phyloP scores from a whole-genome alignment of 2,113 vertebrate species.

The Plestiodon gilberti region DNA sequence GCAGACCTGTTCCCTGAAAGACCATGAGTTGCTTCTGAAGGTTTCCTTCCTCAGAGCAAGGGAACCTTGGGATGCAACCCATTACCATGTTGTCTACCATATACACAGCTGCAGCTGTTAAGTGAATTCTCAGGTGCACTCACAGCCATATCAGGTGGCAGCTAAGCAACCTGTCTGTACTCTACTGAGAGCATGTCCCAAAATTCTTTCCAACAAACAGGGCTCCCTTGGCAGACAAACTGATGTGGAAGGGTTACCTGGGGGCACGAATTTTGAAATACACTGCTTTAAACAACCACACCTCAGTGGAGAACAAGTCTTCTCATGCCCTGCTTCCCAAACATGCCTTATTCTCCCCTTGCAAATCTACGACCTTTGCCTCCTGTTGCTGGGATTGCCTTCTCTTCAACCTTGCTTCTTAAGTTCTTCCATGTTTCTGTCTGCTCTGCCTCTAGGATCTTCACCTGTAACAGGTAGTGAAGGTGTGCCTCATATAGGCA shows the following conservation, averaged over 20 bases:
- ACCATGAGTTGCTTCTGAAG: too few species aligned
- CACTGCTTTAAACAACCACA: neutral
- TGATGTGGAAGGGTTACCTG: neutral
- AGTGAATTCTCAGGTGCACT: neutral
- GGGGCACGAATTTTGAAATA: neutral
- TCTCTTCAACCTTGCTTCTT: neutral
- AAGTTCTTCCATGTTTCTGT: neutral
- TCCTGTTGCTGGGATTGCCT: neutral
- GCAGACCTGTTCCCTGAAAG: neutral
- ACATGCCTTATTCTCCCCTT: neutral
- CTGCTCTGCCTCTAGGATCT: neutral
- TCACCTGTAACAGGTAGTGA: neutral
- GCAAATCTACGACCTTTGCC: neutral
- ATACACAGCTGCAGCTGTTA: neutral
- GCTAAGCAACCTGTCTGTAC: neutral
- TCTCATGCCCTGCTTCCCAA: neutral
- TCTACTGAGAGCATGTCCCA: neutral
- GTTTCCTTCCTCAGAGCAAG: too few species aligned
- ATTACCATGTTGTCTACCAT: too few species aligned
- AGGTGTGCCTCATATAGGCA: neutral
- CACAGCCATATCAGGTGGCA: neutral
- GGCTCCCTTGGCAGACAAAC: neutral
- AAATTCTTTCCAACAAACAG: neutral
- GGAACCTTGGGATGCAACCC: too few species aligned
- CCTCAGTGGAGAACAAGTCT: neutral